phyloP scores from a whole-genome alignment of 2,113 vertebrate genomes.

The Alethe diademata region DNA sequence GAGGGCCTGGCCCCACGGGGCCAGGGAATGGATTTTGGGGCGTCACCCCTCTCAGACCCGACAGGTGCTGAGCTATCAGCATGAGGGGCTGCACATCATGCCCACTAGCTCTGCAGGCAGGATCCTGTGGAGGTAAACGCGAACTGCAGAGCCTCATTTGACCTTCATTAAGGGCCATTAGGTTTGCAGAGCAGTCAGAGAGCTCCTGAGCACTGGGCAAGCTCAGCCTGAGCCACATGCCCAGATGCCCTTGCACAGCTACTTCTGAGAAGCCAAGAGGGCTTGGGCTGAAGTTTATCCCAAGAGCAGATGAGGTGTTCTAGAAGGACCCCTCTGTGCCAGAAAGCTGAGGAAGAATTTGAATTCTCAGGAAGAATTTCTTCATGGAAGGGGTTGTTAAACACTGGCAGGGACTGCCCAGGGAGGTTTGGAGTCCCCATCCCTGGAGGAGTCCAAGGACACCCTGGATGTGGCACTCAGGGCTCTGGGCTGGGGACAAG shows the following conservation, averaged over 20 bases:
- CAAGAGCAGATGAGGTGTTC: neutral
- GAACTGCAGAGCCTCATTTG: neutral
- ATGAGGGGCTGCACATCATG: neutral
- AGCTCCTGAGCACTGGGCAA: neutral
- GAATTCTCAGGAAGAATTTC: neutral
- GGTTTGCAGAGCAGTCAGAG: neutral
- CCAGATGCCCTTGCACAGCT: neutral
- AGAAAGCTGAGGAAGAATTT: neutral
- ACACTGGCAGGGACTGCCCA: neutral
- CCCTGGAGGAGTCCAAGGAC: neutral
- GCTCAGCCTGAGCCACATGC: neutral
- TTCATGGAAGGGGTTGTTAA: neutral
- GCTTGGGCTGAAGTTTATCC: neutral
- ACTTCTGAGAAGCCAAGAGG: neutral
- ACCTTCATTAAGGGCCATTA: neutral
- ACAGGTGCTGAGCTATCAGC: neutral
- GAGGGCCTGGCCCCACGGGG: neutral
- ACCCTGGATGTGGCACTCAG: neutral
- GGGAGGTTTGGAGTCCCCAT: neutral
- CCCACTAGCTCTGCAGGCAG: neutral
- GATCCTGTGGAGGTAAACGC: neutral
- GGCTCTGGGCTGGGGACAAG: neutral
- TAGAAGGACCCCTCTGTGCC: neutral
- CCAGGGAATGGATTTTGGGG: neutral
- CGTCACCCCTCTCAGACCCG: neutral